These are phyloP conservation scores for Euclidia mi DNA, from an alignment of 2,888 invertebrate species.

Conservation along the genomic window DNA sequence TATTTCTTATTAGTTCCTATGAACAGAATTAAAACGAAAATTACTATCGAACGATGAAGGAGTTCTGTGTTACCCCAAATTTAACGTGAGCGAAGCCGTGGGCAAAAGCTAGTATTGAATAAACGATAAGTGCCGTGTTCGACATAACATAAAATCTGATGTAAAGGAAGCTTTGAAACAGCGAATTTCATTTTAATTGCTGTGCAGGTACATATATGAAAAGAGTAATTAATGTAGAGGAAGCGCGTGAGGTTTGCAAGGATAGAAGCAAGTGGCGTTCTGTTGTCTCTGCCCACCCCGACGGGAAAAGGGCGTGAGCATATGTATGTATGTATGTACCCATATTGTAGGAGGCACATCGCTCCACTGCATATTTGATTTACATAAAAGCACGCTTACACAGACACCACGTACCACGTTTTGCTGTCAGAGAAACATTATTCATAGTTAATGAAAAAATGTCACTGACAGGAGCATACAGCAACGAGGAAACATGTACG, in stretches of 20 bases:
- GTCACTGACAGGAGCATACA: slow-evolving; percentile 46
- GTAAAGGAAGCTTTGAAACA: slow-evolving; percentile 11
- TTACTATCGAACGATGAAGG: no score
- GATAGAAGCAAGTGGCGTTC: no score
- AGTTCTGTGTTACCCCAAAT: no score
- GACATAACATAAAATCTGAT: background rate
- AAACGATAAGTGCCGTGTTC: background rate
- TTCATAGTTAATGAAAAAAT: slow-evolving; percentile 60
- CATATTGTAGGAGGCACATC: slow-evolving; percentile 20
- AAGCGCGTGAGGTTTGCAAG: no score
- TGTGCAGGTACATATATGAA: slow-evolving; percentile 15
- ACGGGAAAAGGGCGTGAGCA: no score
- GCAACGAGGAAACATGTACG: slow-evolving; percentile 27
- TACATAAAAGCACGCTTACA: slow-evolving; percentile 46
- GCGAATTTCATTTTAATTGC: slow-evolving; percentile 43
- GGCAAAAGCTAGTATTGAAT: no score
- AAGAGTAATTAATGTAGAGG: no score
- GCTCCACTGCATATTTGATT: slow-evolving; percentile 48
- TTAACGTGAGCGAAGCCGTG: no score
- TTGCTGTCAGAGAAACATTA: slow-evolving; percentile 51
- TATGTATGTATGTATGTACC: no score
- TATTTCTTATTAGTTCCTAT: no score
- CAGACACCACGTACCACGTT: slow-evolving; percentile 31
- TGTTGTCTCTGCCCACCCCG: no score
- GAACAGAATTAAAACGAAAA: no score